These are phyloP conservation scores for Raja brachyura DNA, from an alignment of 2,113 vertebrate species.

Conservation along the genomic window DNA sequence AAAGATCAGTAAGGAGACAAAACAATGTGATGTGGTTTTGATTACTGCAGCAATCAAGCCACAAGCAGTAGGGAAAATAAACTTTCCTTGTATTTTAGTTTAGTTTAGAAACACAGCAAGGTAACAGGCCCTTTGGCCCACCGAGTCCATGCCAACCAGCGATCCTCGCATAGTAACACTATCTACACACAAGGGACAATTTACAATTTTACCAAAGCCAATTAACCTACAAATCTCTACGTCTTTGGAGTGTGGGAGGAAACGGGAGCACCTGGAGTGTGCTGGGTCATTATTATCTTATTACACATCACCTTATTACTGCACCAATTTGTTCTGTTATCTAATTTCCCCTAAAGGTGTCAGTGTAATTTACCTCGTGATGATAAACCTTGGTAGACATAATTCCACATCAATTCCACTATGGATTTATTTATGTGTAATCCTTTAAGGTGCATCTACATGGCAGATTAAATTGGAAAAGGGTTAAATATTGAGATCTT, in stretches of 20 bases:
- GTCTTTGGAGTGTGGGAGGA: no score
- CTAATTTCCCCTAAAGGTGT: background rate
- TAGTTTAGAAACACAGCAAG: no score
- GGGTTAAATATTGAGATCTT: background rate
- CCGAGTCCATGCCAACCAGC: no score
- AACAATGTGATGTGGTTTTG: background rate
- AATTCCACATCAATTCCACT: background rate
- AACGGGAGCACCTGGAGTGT: no score
- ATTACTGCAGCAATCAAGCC: background rate
- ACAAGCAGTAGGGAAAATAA: background rate
- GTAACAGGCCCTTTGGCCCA: no score
- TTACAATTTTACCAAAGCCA: no score
- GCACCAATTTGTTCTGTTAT: background rate
- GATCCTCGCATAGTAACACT: no score
- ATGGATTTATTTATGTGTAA: background rate
- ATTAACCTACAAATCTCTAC: no score
- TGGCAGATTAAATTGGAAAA: background rate
- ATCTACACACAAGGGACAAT: no score
- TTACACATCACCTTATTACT: background rate
- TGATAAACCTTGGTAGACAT: no score
- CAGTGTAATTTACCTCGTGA: background rate
- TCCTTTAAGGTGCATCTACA: background rate
- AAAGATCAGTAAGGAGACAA: background rate
- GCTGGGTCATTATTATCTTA: no score
- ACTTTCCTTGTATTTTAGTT: background rate